Evolutionary conservation across 2,113 vertebrate genomes (phyloP).

Genomic region (Lonchura striata): DNA sequence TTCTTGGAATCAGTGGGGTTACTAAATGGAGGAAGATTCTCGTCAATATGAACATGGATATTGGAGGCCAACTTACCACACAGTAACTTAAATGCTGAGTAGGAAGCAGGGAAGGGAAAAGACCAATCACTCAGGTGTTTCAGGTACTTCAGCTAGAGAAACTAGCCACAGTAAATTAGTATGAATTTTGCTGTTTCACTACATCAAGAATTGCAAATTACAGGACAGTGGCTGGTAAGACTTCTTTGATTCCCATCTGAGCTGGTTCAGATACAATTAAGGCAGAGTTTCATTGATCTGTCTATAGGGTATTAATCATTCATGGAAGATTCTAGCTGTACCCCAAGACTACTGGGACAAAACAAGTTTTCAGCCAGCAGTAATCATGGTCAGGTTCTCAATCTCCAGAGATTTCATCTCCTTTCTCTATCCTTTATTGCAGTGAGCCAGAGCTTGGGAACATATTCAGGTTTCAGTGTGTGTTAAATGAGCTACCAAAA

Average conservation of each 20-base stretch:
- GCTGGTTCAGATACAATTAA: slow-evolving; percentile 38
- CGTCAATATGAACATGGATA: not conserved
- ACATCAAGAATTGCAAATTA: slow-evolving; percentile 15
- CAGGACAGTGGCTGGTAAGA: not conserved
- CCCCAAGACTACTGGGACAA: slow-evolving; percentile 52
- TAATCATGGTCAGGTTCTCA: slow-evolving; percentile 49
- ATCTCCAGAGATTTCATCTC: slow-evolving; percentile 52
- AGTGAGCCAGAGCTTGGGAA: slow-evolving; percentile 45
- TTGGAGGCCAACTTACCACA: not conserved
- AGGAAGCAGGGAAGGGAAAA: slow-evolving; percentile 22
- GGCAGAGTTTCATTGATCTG: slow-evolving; percentile 43
- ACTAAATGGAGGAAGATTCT: not conserved
- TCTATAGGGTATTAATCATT: slow-evolving; percentile 56
- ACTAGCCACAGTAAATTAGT: slow-evolving; percentile 42
- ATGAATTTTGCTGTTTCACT: slow-evolving; percentile 43
- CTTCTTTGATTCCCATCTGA: not conserved
- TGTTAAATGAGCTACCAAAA: slow-evolving; percentile 67
- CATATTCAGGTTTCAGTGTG: slow-evolving; percentile 52
- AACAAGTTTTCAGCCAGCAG: slow-evolving; percentile 62
- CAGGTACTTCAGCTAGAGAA: slow-evolving; percentile 37
- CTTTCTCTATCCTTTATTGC: slow-evolving; percentile 55
- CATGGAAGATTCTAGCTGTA: slow-evolving; percentile 37
- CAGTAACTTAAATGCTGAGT: not conserved
- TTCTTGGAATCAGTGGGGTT: not conserved
- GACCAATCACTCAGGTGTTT: slow-evolving; percentile 6